phyloP scores from a whole-genome alignment of 2,888 invertebrate genomes.

The Pseudeuparius sepicola region DNA sequence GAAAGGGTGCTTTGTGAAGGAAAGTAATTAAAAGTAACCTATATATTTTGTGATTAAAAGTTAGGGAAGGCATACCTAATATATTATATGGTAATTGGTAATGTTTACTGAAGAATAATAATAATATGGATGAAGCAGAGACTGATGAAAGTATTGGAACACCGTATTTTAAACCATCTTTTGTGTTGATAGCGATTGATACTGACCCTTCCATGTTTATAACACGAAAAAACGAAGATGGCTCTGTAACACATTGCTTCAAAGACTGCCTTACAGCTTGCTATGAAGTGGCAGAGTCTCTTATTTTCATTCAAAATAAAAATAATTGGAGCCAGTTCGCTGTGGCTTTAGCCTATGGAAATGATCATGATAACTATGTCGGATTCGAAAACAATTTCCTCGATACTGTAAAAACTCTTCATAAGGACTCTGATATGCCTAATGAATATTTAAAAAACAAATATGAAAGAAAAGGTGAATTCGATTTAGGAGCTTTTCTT shows the following conservation, averaged over 20 bases:
- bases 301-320: conserved; percentile 25
- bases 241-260: conserved; percentile 23
- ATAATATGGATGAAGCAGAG: conserved; percentile 18
- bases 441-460: conserved; percentile 23
- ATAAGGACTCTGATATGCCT: conserved; percentile 19
- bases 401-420: conserved; percentile 26
- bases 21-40: too few species aligned
- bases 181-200: conserved; percentile 31
- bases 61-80: too few species aligned
- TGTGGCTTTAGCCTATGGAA: conserved; percentile 25
- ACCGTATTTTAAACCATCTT: conserved; percentile 26
- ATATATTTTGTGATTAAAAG: too few species aligned
- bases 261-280: conserved; percentile 28
- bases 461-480: conserved; percentile 24
- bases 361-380: conserved; percentile 19
- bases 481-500: conserved; percentile 29
- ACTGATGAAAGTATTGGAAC: conserved; percentile 17
- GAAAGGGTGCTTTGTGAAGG: too few species aligned
- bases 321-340: conserved; percentile 28
- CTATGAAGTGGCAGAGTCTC: conserved; percentile 26
- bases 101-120: conserved; percentile 10
- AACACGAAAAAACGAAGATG: conserved; percentile 19
- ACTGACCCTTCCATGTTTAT: conserved; percentile 30
- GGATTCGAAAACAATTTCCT: conserved; percentile 27
- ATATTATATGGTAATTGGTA: too few species aligned